A percentile compares a stretch with the other conserved stretches of the same genome.
phyloP scores from a whole-genome alignment of 2,888 invertebrate species.

The Euplexia lucipara region DNA sequence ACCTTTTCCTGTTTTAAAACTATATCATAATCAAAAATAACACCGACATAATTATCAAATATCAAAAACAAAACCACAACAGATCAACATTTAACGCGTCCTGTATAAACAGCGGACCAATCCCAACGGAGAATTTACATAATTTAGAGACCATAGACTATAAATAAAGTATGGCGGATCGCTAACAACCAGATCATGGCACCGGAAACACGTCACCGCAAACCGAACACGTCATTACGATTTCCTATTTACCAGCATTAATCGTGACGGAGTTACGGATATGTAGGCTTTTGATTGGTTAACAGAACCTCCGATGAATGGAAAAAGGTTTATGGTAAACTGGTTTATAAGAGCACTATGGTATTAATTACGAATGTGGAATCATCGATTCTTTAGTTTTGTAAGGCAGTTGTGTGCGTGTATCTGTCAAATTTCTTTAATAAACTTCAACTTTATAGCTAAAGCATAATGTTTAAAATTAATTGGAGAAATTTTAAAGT shows the following conservation, averaged over 20 bases:
- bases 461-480: too few species aligned
- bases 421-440: too few species aligned
- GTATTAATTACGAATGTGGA: too few species aligned
- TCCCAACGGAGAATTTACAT: constrained; percentile 44
- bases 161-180: constrained; percentile 58
- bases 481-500: too few species aligned
- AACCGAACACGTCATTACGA: constrained; percentile 49
- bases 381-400: too few species aligned
- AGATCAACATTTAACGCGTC: constrained; percentile 29
- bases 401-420: too few species aligned
- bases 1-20: too few species aligned
- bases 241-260: constrained; percentile 44
- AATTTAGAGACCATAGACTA: constrained; percentile 51
- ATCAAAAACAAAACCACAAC: constrained; percentile 24
- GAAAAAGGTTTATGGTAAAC: not conserved
- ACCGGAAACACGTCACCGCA: constrained; percentile 49
- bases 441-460: too few species aligned
- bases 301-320: not conserved
- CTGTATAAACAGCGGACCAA: constrained; percentile 29
- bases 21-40: not conserved
- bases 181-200: constrained; percentile 46
- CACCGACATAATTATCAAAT: constrained; percentile 12
- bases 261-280: not conserved
- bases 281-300: constrained; percentile 10
- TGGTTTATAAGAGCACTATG: not conserved